Evolutionary conservation across 2,797 vertebrate genomes (phyloP).

Genomic region (Silurus aristotelis): DNA sequence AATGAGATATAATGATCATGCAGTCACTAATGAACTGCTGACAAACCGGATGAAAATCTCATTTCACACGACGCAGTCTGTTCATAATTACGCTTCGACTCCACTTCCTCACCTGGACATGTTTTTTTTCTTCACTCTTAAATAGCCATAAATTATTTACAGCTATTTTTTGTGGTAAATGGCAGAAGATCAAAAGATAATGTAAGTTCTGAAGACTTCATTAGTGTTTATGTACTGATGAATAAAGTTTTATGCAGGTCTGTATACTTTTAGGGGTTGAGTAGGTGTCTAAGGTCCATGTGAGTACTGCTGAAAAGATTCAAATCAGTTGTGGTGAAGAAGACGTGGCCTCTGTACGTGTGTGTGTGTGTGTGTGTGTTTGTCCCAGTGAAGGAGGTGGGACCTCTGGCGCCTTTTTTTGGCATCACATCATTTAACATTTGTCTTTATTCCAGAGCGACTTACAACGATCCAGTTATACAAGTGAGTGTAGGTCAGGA

Average conservation of each 20-base stretch:
- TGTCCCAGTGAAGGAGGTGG: not conserved
- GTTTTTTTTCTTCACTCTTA: no score
- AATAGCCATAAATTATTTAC: not conserved
- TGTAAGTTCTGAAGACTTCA: not conserved
- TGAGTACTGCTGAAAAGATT: not conserved
- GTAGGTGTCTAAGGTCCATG: no score
- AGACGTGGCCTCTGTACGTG: not conserved
- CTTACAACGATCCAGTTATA: no score
- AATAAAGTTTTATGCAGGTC: not conserved
- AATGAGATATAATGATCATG: not conserved
- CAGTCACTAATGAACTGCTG: not conserved
- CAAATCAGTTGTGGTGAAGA: not conserved
- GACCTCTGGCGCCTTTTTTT: not conserved
- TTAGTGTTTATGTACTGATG: slow-evolving; percentile 3
- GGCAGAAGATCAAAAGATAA: not conserved
- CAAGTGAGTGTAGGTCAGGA: no score
- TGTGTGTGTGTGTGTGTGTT: not conserved
- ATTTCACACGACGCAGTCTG: not conserved
- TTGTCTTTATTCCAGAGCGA: no score
- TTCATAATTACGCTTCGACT: not conserved
- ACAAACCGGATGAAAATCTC: not conserved
- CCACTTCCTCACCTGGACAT: not conserved
- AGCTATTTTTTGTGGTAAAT: not conserved
- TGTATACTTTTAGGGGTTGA: not conserved
- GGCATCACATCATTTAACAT: no score